A percentile compares a stretch with the other conserved stretches of the same genome.
Evolutionary conservation across 1,140 invertebrate genomes (phyloP).

Genomic region (Venturia canescens): DNA sequence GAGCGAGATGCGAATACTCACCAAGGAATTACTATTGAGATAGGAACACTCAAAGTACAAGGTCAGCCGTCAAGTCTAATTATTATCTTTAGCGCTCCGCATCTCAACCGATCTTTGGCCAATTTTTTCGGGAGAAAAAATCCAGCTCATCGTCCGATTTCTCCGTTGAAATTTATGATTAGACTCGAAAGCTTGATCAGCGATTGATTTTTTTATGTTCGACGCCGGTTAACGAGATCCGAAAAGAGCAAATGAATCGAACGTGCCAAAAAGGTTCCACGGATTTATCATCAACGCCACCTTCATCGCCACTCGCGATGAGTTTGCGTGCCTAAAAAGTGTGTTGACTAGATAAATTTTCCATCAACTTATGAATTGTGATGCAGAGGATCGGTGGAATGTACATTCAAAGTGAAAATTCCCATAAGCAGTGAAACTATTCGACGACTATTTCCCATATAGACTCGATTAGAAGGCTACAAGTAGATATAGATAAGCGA

Average conservation of each 20-base stretch:
- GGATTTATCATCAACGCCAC: no score
- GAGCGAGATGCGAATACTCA: conserved; percentile 46
- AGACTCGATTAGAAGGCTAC: conserved; percentile 40
- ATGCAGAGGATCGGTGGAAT: background rate
- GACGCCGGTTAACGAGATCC: no score
- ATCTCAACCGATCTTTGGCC: conserved; percentile 9
- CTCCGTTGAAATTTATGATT: background rate
- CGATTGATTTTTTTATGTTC: no score
- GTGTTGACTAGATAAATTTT: background rate
- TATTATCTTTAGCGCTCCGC: conserved; percentile 73
- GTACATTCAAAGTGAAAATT: background rate
- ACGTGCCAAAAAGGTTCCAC: no score
- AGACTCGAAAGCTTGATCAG: background rate
- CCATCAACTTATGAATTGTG: background rate
- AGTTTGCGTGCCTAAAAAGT: no score
- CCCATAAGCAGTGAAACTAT: background rate
- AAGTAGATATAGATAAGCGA: conserved; percentile 14
- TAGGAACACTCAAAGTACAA: conserved; percentile 71
- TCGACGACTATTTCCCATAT: conserved; percentile 19
- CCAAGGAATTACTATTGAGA: conserved; percentile 52
- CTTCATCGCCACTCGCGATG: no score
- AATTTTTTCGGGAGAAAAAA: background rate
- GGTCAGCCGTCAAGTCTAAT: conserved; percentile 76
- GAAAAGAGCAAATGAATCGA: no score
- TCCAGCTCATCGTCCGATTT: background rate